A percentile compares a stretch with the other conserved stretches of the same genome.
phyloP scores from a whole-genome alignment of 2,797 vertebrate species.

The Nannoperca obscura region DNA sequence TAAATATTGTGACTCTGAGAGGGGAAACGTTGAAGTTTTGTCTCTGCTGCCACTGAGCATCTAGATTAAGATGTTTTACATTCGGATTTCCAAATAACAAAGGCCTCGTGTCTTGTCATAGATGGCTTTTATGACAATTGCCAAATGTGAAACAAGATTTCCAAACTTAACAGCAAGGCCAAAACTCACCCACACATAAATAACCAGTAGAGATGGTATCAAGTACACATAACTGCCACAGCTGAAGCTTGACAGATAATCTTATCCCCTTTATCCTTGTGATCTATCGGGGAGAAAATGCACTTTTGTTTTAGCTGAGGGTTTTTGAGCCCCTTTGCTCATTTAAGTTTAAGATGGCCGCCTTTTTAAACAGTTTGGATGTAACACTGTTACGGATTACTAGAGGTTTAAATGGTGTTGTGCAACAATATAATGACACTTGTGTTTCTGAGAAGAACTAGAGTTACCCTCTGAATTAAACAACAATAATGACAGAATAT shows the following conservation, averaged over 20 bases:
- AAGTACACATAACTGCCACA: neutral
- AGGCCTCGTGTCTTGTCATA: neutral
- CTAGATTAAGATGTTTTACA: neutral
- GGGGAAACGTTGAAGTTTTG: neutral
- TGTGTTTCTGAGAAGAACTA: constrained; percentile 36
- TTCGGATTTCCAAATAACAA: constrained; percentile 13
- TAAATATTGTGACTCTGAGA: neutral
- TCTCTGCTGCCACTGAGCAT: neutral
- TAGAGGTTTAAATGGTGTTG: neutral
- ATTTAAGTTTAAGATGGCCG: neutral
- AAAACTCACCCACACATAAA: neutral
- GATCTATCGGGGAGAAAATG: neutral
- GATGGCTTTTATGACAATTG: neutral
- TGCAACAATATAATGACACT: constrained; percentile 49
- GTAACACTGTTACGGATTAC: neutral
- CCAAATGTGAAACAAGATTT: neutral
- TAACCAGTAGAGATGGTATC: neutral
- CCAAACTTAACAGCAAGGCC: neutral
- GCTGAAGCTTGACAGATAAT: neutral
- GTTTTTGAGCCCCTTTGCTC: neutral
- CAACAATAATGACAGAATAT: constrained; percentile 3
- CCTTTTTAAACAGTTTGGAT: neutral
- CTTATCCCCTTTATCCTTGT: neutral
- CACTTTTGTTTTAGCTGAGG: too few relatives aligned
- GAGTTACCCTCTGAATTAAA: constrained; percentile 23